Conservation (phyloP, 2,888 invertebrate genomes). For the Pristionchus entomophagus region DNA sequence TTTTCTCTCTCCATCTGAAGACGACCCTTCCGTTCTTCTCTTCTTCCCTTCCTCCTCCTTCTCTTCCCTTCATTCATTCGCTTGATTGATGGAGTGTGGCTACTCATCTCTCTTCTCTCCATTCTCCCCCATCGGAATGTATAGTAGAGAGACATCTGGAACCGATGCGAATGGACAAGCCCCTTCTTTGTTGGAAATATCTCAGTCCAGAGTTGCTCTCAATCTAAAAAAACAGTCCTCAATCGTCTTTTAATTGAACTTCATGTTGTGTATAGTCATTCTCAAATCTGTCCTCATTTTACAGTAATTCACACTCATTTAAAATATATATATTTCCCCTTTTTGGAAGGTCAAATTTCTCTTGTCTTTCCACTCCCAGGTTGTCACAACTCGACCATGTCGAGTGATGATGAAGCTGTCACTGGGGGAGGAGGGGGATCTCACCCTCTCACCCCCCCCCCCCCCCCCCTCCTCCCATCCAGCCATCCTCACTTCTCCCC, state of each 20-base stretch:
- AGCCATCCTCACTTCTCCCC: too few relatives aligned
- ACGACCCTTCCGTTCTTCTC: not conserved
- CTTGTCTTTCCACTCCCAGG: not conserved
- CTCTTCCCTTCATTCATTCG: conserved; percentile 5
- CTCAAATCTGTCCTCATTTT: too few relatives aligned
- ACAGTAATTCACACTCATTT: too few relatives aligned
- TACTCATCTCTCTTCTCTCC: conserved; percentile 24
- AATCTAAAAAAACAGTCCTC: not conserved
- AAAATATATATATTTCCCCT: too few relatives aligned
- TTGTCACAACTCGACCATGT: not conserved
- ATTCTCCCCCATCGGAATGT: conserved; percentile 3
- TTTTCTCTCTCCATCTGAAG: too few relatives aligned
- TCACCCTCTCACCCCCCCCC: not conserved
- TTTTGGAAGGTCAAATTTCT: not conserved
- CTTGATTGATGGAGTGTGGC: conserved; percentile 39
- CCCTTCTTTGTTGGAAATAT: too few relatives aligned
- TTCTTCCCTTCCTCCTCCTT: conserved; percentile 5
- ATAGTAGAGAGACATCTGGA: not conserved
- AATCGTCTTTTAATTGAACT: too few relatives aligned
- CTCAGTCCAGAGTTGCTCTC: not conserved
- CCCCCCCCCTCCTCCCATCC: not conserved
- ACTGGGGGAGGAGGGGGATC: not conserved
- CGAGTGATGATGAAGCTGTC: not conserved
- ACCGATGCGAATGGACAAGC: not conserved
- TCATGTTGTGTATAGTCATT: too few relatives aligned